phyloP scores from a whole-genome alignment of 2,113 vertebrate species.

The Tinamus guttatus region DNA sequence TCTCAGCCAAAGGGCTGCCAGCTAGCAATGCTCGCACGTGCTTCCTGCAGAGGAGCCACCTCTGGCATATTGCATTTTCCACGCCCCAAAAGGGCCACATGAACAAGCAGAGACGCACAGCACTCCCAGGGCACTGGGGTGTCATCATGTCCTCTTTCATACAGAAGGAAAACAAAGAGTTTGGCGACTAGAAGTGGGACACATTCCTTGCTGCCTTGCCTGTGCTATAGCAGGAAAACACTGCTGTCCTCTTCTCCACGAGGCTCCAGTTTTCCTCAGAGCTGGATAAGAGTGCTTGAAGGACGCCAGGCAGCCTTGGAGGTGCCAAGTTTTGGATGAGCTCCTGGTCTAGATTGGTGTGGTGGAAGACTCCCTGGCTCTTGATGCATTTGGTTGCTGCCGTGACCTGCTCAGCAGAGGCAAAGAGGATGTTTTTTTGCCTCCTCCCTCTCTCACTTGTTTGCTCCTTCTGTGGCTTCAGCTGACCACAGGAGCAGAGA shows the following conservation, averaged over 20 bases:
- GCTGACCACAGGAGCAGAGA: background rate
- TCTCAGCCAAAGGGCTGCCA: background rate
- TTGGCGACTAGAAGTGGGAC: background rate
- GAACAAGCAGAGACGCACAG: background rate
- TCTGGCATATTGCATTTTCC: background rate
- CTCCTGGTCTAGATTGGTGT: background rate
- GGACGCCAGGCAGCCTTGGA: background rate
- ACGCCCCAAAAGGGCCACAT: background rate
- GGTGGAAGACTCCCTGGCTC: background rate
- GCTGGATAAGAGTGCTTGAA: accelerated
- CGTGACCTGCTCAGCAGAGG: background rate
- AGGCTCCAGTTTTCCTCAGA: background rate
- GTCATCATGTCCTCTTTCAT: background rate
- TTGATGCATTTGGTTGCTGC: background rate
- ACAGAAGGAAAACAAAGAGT: slow-evolving; percentile 2
- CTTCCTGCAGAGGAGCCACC: background rate
- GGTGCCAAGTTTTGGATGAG: background rate
- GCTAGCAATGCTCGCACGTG: background rate
- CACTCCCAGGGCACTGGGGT: background rate
- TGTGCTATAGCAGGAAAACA: background rate
- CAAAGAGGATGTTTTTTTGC: background rate
- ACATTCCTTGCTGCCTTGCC: background rate
- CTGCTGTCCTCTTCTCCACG: accelerated
- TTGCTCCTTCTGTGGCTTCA: background rate
- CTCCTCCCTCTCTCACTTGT: background rate